phyloP scores from a whole-genome alignment of 2,113 vertebrate species.

The Semnornis frantzii region DNA sequence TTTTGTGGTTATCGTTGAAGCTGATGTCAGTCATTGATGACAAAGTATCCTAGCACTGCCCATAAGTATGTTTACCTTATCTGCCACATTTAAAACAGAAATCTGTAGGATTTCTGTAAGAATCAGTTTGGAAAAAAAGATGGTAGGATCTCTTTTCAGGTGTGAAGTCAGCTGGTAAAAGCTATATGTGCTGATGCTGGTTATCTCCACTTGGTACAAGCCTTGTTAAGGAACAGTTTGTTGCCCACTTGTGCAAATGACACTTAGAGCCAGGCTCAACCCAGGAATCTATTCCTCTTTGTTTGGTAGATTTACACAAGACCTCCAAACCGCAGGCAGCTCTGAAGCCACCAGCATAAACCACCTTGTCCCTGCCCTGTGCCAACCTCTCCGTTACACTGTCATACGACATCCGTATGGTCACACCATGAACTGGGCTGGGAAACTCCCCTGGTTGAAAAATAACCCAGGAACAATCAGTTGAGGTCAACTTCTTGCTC shows the following conservation, averaged over 20 bases:
- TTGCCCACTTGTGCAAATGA: neutral
- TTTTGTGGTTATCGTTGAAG: slow-evolving; percentile 14
- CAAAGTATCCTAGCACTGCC: neutral
- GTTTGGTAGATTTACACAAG: neutral
- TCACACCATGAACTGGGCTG: neutral
- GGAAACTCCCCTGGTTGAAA: slow-evolving; percentile 28
- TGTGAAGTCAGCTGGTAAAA: neutral
- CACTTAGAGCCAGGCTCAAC: neutral
- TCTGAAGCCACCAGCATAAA: neutral
- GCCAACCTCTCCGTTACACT: fast-evolving
- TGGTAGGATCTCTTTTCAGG: neutral
- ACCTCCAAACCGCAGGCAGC: neutral
- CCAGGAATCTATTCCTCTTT: neutral
- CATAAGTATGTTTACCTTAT: neutral
- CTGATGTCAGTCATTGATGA: slow-evolving; percentile 13
- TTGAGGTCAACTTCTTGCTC: neutral
- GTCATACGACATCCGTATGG: neutral
- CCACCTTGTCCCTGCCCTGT: neutral
- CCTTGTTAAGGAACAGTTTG: neutral
- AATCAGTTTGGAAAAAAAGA: neutral
- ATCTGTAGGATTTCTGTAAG: neutral
- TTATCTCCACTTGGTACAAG: neutral
- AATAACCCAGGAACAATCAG: neutral
- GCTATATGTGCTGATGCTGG: neutral
- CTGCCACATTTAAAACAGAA: slow-evolving; percentile 27